These are phyloP conservation scores for Saimiri boliviensis DNA, from an alignment of 2,113 vertebrate genomes.

Conservation along the genomic window DNA sequence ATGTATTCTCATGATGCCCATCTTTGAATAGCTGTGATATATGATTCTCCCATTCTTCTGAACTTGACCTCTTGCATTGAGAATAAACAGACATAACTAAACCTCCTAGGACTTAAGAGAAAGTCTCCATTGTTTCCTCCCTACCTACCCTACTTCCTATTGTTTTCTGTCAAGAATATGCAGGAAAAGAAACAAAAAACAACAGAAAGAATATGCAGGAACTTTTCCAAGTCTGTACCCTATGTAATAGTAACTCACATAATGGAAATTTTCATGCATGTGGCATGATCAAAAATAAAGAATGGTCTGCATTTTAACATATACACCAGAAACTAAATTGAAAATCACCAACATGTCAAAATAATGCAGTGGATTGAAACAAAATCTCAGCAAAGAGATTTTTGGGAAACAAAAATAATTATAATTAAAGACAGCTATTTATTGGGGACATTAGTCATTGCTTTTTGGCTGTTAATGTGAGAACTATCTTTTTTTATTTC, in stretches of 20 bases:
- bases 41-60: not conserved
- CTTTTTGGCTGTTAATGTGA: not conserved
- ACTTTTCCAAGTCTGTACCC: not conserved
- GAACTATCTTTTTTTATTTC: not conserved
- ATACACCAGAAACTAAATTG: slow-evolving; percentile 22
- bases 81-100: not conserved
- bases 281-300: not conserved
- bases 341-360: not conserved
- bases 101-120: not conserved
- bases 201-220: not conserved
- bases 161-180: not conserved
- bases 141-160: not conserved
- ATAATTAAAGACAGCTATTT: not conserved
- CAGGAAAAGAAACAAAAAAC: not conserved
- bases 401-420: slow-evolving; percentile 6
- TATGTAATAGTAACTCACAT: not conserved
- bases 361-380: not conserved
- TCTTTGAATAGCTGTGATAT: not conserved
- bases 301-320: slow-evolving; percentile 28
- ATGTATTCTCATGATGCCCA: not conserved
- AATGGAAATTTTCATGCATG: slow-evolving; percentile 22
- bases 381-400: not conserved
- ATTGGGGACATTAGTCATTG: not conserved
- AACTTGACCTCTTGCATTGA: not conserved
- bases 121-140: not conserved